Percentiles rank a stretch among this genome's conserved stretches.
phyloP scores from a whole-genome alignment of 2,797 vertebrate genomes.

The Tympanoctomys barrerae region DNA sequence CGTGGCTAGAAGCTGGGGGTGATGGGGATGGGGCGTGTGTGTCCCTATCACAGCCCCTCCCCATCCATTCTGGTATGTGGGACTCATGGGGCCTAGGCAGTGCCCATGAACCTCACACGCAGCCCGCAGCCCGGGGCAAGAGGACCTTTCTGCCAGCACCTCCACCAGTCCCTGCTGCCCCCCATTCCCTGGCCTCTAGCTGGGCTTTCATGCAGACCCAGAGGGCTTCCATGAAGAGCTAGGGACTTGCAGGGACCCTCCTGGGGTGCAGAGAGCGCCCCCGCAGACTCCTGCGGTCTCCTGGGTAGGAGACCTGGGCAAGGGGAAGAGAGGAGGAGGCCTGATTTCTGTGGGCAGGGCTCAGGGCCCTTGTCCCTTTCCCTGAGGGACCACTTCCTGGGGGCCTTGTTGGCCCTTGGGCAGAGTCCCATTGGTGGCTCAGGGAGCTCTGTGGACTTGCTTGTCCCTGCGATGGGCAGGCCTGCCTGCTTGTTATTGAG shows the following conservation, averaged over 20 bases:
- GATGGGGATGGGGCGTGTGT: background rate
- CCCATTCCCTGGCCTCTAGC: background rate
- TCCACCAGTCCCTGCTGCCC: background rate
- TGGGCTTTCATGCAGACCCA: background rate
- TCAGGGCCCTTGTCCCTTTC: background rate
- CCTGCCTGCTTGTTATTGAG: background rate
- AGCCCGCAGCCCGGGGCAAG: background rate
- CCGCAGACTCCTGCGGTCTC: background rate
- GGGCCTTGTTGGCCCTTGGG: background rate
- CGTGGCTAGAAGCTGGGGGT: background rate
- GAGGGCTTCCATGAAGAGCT: background rate
- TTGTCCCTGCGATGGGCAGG: background rate
- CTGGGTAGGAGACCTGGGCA: background rate
- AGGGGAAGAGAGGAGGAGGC: background rate
- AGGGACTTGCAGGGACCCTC: background rate
- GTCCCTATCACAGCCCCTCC: background rate
- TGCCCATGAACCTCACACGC: background rate
- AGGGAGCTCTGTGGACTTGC: background rate
- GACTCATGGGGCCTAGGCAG: background rate
- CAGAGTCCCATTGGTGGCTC: background rate
- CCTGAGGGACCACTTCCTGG: background rate
- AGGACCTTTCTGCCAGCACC: background rate
- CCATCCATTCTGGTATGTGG: background rate
- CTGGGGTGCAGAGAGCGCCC: background rate
- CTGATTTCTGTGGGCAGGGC: background rate